phyloP scores from a whole-genome alignment of 2,888 invertebrate genomes.

The Aplocera efformata region DNA sequence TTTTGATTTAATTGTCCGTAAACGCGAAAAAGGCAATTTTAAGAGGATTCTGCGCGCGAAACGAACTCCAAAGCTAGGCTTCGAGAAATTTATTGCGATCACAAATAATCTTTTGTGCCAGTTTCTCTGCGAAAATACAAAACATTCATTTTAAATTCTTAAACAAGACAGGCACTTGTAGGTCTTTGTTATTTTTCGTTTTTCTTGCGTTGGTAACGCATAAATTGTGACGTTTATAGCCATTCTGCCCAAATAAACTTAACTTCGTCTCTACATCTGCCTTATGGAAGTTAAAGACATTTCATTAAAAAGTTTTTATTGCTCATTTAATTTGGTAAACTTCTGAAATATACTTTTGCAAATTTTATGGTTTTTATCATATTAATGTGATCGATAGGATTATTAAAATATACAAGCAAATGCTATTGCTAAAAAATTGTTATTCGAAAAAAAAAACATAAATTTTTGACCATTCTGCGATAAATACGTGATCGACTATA shows the following conservation, averaged over 20 bases:
- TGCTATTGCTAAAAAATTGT: too few relatives aligned
- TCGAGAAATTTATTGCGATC: slow-evolving; percentile 56
- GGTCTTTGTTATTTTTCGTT: slow-evolving; percentile 13
- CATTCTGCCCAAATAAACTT: slow-evolving; percentile 22
- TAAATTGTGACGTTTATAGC: slow-evolving; percentile 15
- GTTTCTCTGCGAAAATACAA: slow-evolving; percentile 30
- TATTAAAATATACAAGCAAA: too few relatives aligned
- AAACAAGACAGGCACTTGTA: slow-evolving; percentile 29
- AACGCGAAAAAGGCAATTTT: slow-evolving; percentile 53
- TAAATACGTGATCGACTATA: too few relatives aligned
- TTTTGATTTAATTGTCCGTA: slow-evolving; percentile 48
- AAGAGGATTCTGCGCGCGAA: slow-evolving; percentile 36
- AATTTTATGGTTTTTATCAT: too few relatives aligned
- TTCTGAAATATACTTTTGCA: too few relatives aligned
- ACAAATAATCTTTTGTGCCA: slow-evolving; percentile 50
- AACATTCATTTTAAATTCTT: slow-evolving; percentile 43
- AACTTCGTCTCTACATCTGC: slow-evolving; percentile 10
- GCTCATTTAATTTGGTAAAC: neutral
- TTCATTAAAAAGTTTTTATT: neutral
- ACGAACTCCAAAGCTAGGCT: slow-evolving; percentile 37
- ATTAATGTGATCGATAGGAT: too few relatives aligned
- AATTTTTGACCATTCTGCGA: too few relatives aligned
- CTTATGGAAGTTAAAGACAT: neutral
- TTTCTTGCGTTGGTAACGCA: slow-evolving; percentile 16
- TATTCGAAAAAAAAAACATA: too few relatives aligned